A percentile compares a stretch with the other conserved stretches of the same genome.
These are phyloP conservation scores for Drosophila suzukii DNA, from an alignment of 1,140 invertebrate genomes.

Conservation along the genomic window DNA sequence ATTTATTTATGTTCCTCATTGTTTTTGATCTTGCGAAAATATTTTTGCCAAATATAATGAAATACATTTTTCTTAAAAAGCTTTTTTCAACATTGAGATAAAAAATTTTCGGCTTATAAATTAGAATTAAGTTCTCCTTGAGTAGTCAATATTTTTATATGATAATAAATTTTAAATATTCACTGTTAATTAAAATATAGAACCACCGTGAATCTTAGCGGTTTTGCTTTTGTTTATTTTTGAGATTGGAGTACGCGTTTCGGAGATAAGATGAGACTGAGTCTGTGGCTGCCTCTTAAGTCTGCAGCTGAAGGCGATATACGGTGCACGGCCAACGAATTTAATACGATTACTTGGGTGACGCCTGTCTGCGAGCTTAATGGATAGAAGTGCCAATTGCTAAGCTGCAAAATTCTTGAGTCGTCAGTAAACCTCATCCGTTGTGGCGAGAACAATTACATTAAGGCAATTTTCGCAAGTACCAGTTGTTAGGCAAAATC, in stretches of 20 bases:
- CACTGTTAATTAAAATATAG: neutral
- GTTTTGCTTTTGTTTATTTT: conserved; percentile 54
- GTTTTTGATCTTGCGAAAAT: too few relatives aligned
- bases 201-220: conserved; percentile 13
- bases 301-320: conserved; percentile 45
- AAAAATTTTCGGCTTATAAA: too few relatives aligned
- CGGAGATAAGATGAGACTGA: conserved; percentile 3
- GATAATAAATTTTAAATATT: too few relatives aligned
- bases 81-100: too few relatives aligned
- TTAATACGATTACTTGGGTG: conserved; percentile 10
- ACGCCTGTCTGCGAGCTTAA: conserved; percentile 1
- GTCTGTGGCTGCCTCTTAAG: conserved; percentile 21
- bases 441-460: neutral
- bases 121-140: too few relatives aligned
- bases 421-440: neutral
- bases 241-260: conserved; percentile 42
- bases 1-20: too few relatives aligned
- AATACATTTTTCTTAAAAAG: too few relatives aligned
- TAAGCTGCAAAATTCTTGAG: neutral
- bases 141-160: too few relatives aligned
- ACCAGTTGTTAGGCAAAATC: neutral
- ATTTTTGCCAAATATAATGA: too few relatives aligned
- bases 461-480: conserved; percentile 1
- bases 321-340: neutral
- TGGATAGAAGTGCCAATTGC: neutral